Percentiles rank a stretch among this genome's conserved stretches.
Evolutionary conservation across 2,797 vertebrate species (phyloP).

Genomic region (Holocentrus rufus): DNA sequence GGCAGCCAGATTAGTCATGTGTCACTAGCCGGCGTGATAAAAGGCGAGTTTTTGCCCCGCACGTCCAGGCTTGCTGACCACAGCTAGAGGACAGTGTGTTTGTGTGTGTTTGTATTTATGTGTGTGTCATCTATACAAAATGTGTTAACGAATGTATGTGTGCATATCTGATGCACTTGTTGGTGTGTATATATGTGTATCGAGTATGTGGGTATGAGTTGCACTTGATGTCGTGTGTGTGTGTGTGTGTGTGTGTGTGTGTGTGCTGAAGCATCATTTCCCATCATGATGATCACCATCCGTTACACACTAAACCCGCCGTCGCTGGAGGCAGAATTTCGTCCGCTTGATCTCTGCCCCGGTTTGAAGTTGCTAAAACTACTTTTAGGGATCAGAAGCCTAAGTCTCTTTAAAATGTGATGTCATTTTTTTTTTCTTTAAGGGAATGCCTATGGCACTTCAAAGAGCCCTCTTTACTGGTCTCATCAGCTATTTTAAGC

Average conservation of each 20-base stretch:
- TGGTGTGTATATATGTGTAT: neutral
- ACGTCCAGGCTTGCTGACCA: slow-evolving; percentile 15
- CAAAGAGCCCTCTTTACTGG: neutral
- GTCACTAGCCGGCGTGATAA: slow-evolving; percentile 27
- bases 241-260: slow-evolving; percentile 14
- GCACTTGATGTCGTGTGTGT: neutral
- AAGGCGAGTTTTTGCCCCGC: slow-evolving; percentile 33
- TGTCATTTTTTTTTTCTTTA: neutral
- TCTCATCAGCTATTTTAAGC: neutral
- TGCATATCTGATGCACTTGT: neutral
- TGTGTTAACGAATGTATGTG: neutral
- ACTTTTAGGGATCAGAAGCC: neutral
- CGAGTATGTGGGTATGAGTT: too few species aligned
- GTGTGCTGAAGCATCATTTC: neutral
- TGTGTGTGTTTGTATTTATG: neutral
- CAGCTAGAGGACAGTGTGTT: slow-evolving; percentile 35
- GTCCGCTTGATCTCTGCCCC: neutral
- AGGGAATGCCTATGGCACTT: neutral
- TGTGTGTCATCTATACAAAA: neutral
- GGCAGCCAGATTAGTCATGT: slow-evolving; percentile 65
- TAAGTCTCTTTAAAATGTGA: neutral
- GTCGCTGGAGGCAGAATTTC: neutral
- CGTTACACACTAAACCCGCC: too few species aligned
- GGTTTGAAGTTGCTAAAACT: neutral
- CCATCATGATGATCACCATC: neutral